phyloP scores from a whole-genome alignment of 37 sponge, comb jelly and placozoan species.

The Hormiphora californensis region DNA sequence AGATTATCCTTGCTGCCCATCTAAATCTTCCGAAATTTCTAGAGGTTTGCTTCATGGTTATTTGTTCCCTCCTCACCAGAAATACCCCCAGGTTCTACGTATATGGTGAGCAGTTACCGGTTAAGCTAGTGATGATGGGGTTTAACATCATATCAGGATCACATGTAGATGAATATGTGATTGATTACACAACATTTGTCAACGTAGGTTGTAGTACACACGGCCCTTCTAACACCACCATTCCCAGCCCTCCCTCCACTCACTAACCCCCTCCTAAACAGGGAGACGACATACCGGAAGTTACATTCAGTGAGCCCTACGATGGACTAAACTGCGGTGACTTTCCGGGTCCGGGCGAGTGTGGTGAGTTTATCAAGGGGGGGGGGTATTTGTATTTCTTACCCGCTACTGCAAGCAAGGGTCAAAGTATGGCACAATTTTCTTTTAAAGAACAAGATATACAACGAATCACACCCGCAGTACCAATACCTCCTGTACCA shows the following conservation, averaged over 20 bases:
- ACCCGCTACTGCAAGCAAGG: no score
- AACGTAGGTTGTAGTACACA: no score
- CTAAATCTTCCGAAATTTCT: no score
- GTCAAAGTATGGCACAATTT: no score
- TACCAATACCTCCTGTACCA: no score
- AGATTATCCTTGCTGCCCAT: neutral
- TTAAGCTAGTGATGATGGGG: slow-evolving; percentile 37
- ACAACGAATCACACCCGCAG: no score
- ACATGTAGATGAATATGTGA: slow-evolving; percentile 51
- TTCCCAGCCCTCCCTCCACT: neutral
- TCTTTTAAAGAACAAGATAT: no score
- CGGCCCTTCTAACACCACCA: no score
- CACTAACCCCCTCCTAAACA: neutral
- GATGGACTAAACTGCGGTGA: slow-evolving; percentile 58
- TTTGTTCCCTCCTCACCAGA: no score
- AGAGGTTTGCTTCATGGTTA: no score
- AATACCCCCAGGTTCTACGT: neutral
- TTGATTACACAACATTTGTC: slow-evolving; percentile 29
- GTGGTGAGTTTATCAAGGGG: neutral
- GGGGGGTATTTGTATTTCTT: no score
- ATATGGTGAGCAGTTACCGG: neutral
- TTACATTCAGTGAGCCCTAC: neutral
- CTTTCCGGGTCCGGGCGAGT: slow-evolving; percentile 79
- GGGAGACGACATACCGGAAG: slow-evolving; percentile 17
- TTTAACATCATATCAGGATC: slow-evolving; percentile 52